Conservation (phyloP, 2,888 invertebrate genomes). For the Alloplasta piceator region DNA sequence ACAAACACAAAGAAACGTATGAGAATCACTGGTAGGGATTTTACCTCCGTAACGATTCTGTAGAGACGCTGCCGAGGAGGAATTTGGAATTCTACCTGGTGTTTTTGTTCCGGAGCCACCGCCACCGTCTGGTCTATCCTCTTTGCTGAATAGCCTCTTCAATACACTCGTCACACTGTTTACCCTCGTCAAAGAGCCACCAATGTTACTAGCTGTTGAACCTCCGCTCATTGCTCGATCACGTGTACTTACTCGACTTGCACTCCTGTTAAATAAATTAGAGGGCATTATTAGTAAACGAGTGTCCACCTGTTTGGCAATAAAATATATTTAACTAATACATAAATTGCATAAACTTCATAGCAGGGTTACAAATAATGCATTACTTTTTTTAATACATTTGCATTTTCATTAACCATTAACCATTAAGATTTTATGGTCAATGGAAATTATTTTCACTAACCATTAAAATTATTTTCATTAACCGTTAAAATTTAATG, state of each 20-base stretch:
- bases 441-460: too few species aligned
- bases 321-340: too few species aligned
- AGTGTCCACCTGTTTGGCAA: too few species aligned
- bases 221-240: conserved; percentile 78
- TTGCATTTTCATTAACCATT: too few species aligned
- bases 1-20: too few species aligned
- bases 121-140: conserved; percentile 86
- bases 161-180: conserved; percentile 92
- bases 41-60: conserved; percentile 81
- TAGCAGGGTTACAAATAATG: too few species aligned
- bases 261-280: conserved; percentile 73
- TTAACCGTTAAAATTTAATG: too few species aligned
- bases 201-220: conserved; percentile 80
- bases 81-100: conserved; percentile 83
- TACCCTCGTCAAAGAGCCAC: conserved; percentile 88
- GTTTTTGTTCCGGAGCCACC: conserved; percentile 81
- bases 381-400: too few species aligned
- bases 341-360: too few species aligned
- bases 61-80: conserved; percentile 78
- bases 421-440: too few species aligned
- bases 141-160: conserved; percentile 90
- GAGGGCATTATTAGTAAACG: neutral
- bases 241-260: conserved; percentile 79
- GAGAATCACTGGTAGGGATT: conserved; percentile 82
- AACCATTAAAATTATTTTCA: too few species aligned